Percentiles rank a stretch among this genome's conserved stretches.
phyloP scores from a whole-genome alignment of 2,888 invertebrate species.

The Cactoblastis cactorum region DNA sequence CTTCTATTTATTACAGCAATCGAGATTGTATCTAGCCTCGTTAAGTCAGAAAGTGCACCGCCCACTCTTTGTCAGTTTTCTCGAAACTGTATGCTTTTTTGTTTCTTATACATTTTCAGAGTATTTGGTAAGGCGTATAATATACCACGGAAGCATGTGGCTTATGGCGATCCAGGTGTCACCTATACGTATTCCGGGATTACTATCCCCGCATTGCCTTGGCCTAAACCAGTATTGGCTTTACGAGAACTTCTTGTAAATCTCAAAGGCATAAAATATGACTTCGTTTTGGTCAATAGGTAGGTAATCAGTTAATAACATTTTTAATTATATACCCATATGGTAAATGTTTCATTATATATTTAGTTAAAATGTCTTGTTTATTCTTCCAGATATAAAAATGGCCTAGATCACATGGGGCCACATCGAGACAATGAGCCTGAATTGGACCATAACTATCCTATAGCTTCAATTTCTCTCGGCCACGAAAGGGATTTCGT shows the following conservation, averaged over 20 bases:
- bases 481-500: slow-evolving; percentile 83
- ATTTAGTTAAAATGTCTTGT: slow-evolving; percentile 12
- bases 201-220: slow-evolving; percentile 81
- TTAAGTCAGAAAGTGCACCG: not conserved
- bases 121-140: slow-evolving; percentile 84
- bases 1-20: not conserved
- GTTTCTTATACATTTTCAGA: too few relatives aligned
- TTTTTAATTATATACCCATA: too few relatives aligned
- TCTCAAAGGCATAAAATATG: slow-evolving; percentile 78
- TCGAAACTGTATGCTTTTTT: not conserved
- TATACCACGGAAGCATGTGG: slow-evolving; percentile 84
- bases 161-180: slow-evolving; percentile 82
- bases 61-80: not conserved
- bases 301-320: not conserved
- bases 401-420: slow-evolving; percentile 84
- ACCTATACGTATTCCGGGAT: slow-evolving; percentile 83
- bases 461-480: slow-evolving; percentile 84
- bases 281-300: slow-evolving; percentile 58
- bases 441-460: slow-evolving; percentile 79
- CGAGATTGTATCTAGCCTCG: slow-evolving; percentile 1
- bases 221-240: slow-evolving; percentile 74
- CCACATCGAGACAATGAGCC: slow-evolving; percentile 86
- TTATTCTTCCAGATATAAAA: slow-evolving; percentile 75
- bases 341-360: too few relatives aligned
- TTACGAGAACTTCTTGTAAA: slow-evolving; percentile 71